phyloP scores from a whole-genome alignment of 2,113 vertebrate genomes.

The Myiozetetes cayanensis region DNA sequence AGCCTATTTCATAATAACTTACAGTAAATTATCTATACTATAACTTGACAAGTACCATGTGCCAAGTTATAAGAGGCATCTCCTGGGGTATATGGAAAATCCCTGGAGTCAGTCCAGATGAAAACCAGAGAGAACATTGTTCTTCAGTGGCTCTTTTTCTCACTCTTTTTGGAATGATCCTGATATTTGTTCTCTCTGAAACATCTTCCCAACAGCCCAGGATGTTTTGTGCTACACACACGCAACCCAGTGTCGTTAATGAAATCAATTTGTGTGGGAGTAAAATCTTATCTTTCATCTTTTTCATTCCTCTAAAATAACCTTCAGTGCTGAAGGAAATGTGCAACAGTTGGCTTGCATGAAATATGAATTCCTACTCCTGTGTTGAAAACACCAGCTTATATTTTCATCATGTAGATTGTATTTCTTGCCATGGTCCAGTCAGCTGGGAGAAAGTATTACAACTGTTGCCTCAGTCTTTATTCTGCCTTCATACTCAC shows the following conservation, averaged over 20 bases:
- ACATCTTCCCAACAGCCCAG: neutral
- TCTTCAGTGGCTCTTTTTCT: neutral
- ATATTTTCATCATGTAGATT: slow-evolving; percentile 10
- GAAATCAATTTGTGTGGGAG: neutral
- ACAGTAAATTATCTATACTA: neutral
- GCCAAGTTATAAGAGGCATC: neutral
- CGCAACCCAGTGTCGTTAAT: neutral
- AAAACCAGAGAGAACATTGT: neutral
- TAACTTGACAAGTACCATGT: neutral
- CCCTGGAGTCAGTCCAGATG: neutral
- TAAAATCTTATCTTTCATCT: slow-evolving; percentile 17
- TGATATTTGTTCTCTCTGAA: neutral
- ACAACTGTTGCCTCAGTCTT: neutral
- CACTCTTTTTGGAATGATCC: neutral
- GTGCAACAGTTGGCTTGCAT: neutral
- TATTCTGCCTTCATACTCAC: neutral
- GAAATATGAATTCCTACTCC: neutral
- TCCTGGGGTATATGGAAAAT: neutral
- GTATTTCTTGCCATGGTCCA: neutral
- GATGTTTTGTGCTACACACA: neutral
- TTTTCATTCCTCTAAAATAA: slow-evolving; percentile 2
- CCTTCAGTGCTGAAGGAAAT: neutral
- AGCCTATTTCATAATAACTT: neutral
- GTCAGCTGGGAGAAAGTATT: neutral
- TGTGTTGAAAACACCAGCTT: neutral